A percentile compares a stretch with the other conserved stretches of the same genome.
Conservation (phyloP, 2,888 invertebrate species). For the Tetragnatha montana region DNA sequence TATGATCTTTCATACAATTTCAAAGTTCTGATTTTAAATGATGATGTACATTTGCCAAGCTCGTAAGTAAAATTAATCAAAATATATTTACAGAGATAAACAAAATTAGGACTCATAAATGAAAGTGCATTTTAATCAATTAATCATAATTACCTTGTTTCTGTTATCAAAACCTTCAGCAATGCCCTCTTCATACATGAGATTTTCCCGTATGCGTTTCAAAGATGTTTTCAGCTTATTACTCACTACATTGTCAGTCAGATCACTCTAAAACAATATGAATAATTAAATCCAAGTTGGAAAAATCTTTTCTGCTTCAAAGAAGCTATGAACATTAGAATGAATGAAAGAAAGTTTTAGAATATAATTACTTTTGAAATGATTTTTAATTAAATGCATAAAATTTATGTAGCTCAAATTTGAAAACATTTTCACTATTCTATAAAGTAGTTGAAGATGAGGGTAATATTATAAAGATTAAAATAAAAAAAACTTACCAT, state of each 20-base stretch:
- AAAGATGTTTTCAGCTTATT: constrained; percentile 84
- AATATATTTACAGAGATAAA: neutral
- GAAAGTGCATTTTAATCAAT: neutral
- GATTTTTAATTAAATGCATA: too few species aligned
- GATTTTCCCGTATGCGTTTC: constrained; percentile 85
- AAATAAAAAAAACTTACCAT: constrained; percentile 74
- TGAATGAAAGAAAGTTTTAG: neutral
- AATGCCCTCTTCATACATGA: constrained; percentile 78
- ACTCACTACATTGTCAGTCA: constrained; percentile 79
- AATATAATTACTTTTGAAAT: too few species aligned
- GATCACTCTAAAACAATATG: constrained; percentile 49
- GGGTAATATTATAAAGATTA: neutral
- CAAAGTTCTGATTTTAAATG: too few species aligned
- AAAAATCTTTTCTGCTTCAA: too few species aligned
- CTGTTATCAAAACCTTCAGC: constrained; percentile 73
- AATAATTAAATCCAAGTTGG: neutral
- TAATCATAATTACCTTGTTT: constrained; percentile 57
- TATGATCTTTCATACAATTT: too few species aligned
- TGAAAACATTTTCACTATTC: too few species aligned
- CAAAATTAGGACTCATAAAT: neutral
- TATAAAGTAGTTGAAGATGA: too few species aligned
- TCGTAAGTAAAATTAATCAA: too few species aligned
- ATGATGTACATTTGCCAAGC: too few species aligned
- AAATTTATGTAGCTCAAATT: too few species aligned
- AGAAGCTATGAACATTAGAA: too few species aligned